Evolutionary conservation across 2,113 vertebrate species (phyloP).

Genomic region (Struthidea cinerea): DNA sequence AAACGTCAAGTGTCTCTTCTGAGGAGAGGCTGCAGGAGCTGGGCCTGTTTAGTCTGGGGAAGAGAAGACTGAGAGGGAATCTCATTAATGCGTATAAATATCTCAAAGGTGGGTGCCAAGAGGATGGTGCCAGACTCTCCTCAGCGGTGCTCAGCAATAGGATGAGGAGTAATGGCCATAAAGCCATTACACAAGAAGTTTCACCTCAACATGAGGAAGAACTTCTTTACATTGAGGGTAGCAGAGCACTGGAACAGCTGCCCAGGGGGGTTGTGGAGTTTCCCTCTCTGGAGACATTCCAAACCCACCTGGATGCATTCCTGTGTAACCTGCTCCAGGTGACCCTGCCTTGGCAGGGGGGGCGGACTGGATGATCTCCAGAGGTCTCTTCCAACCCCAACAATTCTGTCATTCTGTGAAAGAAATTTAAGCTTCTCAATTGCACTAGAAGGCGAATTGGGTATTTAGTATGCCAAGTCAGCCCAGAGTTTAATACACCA

Average conservation of each 20-base stretch:
- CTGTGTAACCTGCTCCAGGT: background rate
- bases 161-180: background rate
- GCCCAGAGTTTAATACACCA: background rate
- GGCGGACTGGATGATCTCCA: background rate
- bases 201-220: background rate
- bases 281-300: background rate
- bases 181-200: background rate
- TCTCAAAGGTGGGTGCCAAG: background rate
- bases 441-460: background rate
- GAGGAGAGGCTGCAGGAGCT: background rate
- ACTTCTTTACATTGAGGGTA: background rate
- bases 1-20: background rate
- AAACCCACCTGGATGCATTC: background rate
- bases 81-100: background rate
- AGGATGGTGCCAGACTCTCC: background rate
- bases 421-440: background rate
- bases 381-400: background rate
- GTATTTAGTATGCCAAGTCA: background rate
- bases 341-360: background rate
- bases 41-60: background rate
- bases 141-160: background rate
- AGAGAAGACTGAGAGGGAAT: background rate
- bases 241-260: background rate
- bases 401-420: background rate
- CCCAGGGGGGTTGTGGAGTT: background rate